phyloP scores from a whole-genome alignment of 2,888 invertebrate genomes.

The Mechanitis mazaeus region DNA sequence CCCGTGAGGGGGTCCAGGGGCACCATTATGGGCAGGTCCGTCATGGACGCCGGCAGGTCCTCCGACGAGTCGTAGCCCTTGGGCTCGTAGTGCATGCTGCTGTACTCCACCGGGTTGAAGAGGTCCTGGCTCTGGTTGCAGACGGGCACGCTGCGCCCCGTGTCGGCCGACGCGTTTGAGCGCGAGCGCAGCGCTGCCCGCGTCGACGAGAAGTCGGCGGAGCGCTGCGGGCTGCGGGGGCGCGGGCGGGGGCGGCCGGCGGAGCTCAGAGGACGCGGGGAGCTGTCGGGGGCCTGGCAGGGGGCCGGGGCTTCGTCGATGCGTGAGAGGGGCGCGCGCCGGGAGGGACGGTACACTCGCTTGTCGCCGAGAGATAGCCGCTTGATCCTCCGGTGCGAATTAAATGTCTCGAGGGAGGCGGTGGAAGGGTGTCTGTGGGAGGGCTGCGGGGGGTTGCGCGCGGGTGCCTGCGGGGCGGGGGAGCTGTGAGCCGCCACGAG shows the following conservation, averaged over 20 bases:
- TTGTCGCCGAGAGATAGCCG: conserved; percentile 56
- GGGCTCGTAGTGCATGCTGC: conserved; percentile 66
- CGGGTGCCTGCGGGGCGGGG: conserved; percentile 70
- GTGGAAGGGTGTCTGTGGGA: conserved; percentile 35
- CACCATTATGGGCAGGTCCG: conserved; percentile 60
- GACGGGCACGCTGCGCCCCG: conserved; percentile 67
- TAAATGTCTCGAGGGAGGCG: conserved; percentile 57
- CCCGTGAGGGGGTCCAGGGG: conserved; percentile 58
- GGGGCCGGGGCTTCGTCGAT: conserved; percentile 59
- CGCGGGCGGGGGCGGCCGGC: conserved; percentile 42
- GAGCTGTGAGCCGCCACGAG: conserved; percentile 66
- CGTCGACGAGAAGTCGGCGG: conserved; percentile 61
- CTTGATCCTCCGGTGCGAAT: conserved; percentile 61
- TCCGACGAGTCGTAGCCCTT: conserved; percentile 53
- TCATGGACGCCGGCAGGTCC: conserved; percentile 57
- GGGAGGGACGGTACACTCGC: conserved; percentile 59
- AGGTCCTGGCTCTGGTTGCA: conserved; percentile 63
- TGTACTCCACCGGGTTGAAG: conserved; percentile 47
- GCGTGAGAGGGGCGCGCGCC: conserved; percentile 60
- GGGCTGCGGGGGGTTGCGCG: conserved; percentile 51
- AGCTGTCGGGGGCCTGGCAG: conserved; percentile 35
- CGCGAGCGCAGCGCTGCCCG: conserved; percentile 56
- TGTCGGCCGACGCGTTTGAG: conserved; percentile 66
- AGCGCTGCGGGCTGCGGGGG: conserved; percentile 57
- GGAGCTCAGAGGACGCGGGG: conserved; percentile 57